phyloP scores from a whole-genome alignment of 1,140 invertebrate species.

The Drosophila sproati region DNA sequence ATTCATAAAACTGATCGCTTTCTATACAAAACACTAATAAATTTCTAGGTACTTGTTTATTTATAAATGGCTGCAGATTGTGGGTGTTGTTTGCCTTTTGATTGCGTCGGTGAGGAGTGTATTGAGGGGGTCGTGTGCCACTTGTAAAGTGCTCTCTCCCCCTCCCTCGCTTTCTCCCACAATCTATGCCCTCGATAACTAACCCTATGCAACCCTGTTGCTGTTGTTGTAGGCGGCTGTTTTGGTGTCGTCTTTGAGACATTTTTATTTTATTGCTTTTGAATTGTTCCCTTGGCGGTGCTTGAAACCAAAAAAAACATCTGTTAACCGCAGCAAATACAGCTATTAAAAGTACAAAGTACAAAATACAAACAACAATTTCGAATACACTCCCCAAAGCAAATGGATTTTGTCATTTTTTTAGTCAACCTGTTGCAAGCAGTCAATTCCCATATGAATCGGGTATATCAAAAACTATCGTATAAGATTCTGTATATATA shows the following conservation, averaged over 20 bases:
- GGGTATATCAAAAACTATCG: neutral
- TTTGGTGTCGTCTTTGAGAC: constrained; percentile 18
- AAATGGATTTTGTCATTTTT: neutral
- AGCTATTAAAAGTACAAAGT: neutral
- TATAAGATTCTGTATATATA: neutral
- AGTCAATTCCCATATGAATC: constrained; percentile 9
- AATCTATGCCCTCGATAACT: neutral
- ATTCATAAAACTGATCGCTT: neutral
- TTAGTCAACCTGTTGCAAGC: constrained; percentile 31
- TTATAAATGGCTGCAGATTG: constrained; percentile 10
- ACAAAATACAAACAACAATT: neutral
- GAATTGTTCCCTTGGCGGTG: constrained; percentile 14
- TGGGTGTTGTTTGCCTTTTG: neutral
- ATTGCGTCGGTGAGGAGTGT: neutral
- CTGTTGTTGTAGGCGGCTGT: constrained; percentile 15
- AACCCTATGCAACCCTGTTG: constrained; percentile 7
- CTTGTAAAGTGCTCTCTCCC: neutral
- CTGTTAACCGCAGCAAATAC: constrained; percentile 16
- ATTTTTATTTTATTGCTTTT: constrained; percentile 26
- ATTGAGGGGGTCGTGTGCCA: neutral
- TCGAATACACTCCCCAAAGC: constrained; percentile 1
- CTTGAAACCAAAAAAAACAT: neutral
- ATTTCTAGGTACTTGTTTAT: constrained; percentile 23
- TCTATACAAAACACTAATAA: neutral
- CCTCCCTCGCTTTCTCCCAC: neutral